These are phyloP conservation scores for Dissostichus mawsoni DNA, from an alignment of 2,113 vertebrate genomes.

Conservation along the genomic window DNA sequence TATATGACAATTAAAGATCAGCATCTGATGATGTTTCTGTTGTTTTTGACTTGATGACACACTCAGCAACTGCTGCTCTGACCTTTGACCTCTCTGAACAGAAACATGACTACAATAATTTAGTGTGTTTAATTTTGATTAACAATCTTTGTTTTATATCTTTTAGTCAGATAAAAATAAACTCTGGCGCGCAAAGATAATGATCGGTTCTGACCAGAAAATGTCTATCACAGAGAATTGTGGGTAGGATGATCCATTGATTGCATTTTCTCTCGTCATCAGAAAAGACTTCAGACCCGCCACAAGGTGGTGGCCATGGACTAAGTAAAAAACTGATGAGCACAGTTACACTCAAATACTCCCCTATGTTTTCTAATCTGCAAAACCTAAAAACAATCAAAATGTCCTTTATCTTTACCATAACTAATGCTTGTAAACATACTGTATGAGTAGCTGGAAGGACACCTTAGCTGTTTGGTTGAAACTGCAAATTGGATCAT, in stretches of 20 bases:
- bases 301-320: constrained; percentile 64
- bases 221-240: neutral
- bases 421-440: neutral
- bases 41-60: neutral
- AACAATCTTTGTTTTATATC: neutral
- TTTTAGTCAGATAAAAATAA: neutral
- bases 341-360: neutral
- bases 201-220: neutral
- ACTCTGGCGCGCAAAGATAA: neutral
- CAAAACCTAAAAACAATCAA: neutral
- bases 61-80: neutral
- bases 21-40: neutral
- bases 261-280: neutral
- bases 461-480: neutral
- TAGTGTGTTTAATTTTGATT: neutral
- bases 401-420: neutral
- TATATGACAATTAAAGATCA: neutral
- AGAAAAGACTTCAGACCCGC: constrained; percentile 24
- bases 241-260: neutral
- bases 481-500: neutral
- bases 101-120: neutral
- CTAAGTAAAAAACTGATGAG: neutral
- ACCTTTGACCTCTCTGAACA: neutral
- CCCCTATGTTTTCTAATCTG: neutral
- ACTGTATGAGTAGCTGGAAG: neutral